Conservation (phyloP, 2,888 invertebrate species). For the Reticulitermes lucifugus region DNA sequence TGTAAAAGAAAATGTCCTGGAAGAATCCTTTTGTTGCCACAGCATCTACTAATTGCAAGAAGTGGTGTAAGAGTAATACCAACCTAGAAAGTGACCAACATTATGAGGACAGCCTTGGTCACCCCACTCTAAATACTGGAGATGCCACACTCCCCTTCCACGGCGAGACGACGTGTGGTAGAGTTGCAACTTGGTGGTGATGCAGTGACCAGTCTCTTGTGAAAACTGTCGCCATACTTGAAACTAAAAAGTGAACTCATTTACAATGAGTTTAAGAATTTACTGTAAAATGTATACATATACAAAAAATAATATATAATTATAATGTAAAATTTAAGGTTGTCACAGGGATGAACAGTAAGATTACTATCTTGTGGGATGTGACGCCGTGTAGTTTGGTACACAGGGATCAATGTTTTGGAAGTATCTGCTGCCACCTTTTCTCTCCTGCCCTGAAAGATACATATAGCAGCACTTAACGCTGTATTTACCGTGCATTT, state of each 20-base stretch:
- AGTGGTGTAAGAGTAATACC: constrained; percentile 56
- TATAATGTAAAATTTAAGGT: no score
- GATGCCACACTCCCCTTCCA: constrained; percentile 79
- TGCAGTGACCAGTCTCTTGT: constrained; percentile 73
- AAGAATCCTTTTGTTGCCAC: no score
- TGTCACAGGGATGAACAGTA: no score
- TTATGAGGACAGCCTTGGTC: constrained; percentile 75
- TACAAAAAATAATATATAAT: no score
- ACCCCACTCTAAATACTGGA: constrained; percentile 84
- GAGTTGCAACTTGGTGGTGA: constrained; percentile 72
- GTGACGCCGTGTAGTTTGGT: no score
- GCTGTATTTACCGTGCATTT: no score
- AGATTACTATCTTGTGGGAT: no score
- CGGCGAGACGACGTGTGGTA: constrained; percentile 68
- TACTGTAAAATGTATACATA: not conserved
- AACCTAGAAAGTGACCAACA: constrained; percentile 75
- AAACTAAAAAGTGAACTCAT: constrained; percentile 65
- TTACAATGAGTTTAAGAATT: not conserved
- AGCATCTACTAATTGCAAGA: not conserved
- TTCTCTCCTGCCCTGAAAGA: no score
- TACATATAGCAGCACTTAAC: no score
- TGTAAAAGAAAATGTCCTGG: no score
- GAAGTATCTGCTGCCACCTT: no score
- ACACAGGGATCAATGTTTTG: no score
- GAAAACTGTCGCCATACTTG: constrained; percentile 78